A percentile compares a stretch with the other conserved stretches of the same genome.
phyloP scores from a whole-genome alignment of 2,888 invertebrate species.

The Homarus gammarus region DNA sequence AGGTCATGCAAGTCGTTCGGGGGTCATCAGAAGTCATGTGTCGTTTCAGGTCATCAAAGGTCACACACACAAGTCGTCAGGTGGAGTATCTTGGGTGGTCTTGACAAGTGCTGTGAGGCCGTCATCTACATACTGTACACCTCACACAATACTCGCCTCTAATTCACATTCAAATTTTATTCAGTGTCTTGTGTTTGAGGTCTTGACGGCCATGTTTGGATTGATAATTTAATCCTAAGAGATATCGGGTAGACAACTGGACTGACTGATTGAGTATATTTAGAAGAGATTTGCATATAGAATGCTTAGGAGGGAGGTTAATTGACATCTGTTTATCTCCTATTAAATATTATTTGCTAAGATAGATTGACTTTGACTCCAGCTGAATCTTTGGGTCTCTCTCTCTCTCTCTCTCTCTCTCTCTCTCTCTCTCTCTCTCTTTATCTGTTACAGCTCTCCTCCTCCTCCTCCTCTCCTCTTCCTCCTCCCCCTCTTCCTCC shows the following conservation, averaged over 20 bases:
- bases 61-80: not conserved
- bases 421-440: not conserved
- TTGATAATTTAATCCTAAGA: constrained; percentile 61
- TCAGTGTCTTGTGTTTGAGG: constrained; percentile 66
- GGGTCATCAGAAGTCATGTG: constrained; percentile 39
- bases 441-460: not conserved
- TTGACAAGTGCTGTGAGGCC: constrained; percentile 39
- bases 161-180: constrained; percentile 67
- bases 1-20: constrained; percentile 23
- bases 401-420: not conserved
- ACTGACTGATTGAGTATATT: constrained; percentile 59
- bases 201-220: constrained; percentile 58
- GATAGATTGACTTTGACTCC: constrained; percentile 8
- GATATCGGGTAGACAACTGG: constrained; percentile 1
- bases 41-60: constrained; percentile 33
- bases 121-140: constrained; percentile 41
- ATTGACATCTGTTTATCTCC: constrained; percentile 31
- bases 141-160: constrained; percentile 12
- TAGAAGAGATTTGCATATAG: constrained; percentile 67
- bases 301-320: constrained; percentile 39
- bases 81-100: not conserved
- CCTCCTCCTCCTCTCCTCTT: not conserved
- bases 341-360: constrained; percentile 23
- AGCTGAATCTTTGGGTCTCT: not conserved
- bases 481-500: not conserved